Evolutionary conservation across 2,888 invertebrate genomes (phyloP).

Genomic region (Nyleta sp.): DNA sequence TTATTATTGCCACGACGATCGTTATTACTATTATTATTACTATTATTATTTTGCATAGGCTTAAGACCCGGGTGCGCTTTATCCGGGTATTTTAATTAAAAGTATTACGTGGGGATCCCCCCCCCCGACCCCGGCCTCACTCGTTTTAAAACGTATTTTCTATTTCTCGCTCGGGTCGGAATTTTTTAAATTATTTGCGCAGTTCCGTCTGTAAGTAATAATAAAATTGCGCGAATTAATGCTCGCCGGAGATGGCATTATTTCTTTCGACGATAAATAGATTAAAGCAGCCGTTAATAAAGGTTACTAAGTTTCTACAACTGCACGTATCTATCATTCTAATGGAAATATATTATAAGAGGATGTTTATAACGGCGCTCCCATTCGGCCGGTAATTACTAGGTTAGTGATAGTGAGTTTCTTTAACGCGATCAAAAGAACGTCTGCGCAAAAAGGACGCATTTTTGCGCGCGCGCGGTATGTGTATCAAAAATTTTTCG

Average conservation of each 20-base stretch:
- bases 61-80: slow-evolving; percentile 36
- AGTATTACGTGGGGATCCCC: slow-evolving; percentile 31
- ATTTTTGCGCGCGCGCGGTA: neutral
- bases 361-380: slow-evolving; percentile 64
- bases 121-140: neutral
- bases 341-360: slow-evolving; percentile 66
- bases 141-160: slow-evolving; percentile 51
- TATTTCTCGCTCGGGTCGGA: slow-evolving; percentile 51
- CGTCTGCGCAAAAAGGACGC: slow-evolving; percentile 17
- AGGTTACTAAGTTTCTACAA: slow-evolving; percentile 65
- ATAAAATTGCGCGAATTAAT: slow-evolving; percentile 62
- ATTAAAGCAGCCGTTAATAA: slow-evolving; percentile 65
- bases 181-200: slow-evolving; percentile 60
- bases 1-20: slow-evolving; percentile 42
- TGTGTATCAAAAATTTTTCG: slow-evolving; percentile 72
- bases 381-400: slow-evolving; percentile 73
- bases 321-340: slow-evolving; percentile 63
- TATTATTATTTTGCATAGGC: slow-evolving; percentile 58
- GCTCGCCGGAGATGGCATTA: slow-evolving; percentile 60
- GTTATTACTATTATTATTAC: slow-evolving; percentile 44
- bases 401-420: slow-evolving; percentile 73
- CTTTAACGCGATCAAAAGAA: slow-evolving; percentile 52
- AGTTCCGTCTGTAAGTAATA: slow-evolving; percentile 59
- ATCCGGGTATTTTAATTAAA: slow-evolving; percentile 57
- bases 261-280: slow-evolving; percentile 64